Conservation (phyloP, 64 coral and sea anemone genomes). For the Montipora efflorescens region DNA sequence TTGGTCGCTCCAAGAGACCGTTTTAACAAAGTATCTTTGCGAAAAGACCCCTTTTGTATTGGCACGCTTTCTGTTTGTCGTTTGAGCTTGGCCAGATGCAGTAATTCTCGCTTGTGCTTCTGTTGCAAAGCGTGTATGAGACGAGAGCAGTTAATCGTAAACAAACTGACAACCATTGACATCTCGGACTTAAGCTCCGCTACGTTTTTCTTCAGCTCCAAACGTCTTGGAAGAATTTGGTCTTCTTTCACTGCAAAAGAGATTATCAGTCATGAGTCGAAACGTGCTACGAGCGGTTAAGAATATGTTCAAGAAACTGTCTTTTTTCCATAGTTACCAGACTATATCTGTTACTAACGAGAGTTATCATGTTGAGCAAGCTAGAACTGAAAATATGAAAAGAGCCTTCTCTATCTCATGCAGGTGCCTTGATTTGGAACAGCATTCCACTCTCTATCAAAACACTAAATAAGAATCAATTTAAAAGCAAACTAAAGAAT, state of each 20-base stretch:
- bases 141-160: constrained; percentile 46
- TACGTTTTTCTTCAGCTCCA: constrained; percentile 16
- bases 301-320: too few relatives aligned
- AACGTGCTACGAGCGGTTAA: too few relatives aligned
- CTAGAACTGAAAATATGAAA: too few relatives aligned
- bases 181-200: constrained; percentile 38
- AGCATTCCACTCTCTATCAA: too few relatives aligned
- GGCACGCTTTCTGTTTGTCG: not conserved
- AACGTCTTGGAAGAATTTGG: not conserved
- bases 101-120: constrained; percentile 59
- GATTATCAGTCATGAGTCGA: not conserved
- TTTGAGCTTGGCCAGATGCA: constrained; percentile 52
- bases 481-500: too few relatives aligned
- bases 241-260: not conserved
- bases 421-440: too few relatives aligned
- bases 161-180: constrained; percentile 44
- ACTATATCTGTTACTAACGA: too few relatives aligned
- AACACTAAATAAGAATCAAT: too few relatives aligned
- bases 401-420: too few relatives aligned
- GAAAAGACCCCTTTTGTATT: constrained; percentile 41
- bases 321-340: too few relatives aligned
- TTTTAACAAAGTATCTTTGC: constrained; percentile 20
- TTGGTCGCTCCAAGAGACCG: not conserved
- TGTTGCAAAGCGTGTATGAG: not conserved
- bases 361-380: too few relatives aligned